These are phyloP conservation scores for Lampris incognitus DNA, from an alignment of 2,113 vertebrate genomes.

Conservation along the genomic window DNA sequence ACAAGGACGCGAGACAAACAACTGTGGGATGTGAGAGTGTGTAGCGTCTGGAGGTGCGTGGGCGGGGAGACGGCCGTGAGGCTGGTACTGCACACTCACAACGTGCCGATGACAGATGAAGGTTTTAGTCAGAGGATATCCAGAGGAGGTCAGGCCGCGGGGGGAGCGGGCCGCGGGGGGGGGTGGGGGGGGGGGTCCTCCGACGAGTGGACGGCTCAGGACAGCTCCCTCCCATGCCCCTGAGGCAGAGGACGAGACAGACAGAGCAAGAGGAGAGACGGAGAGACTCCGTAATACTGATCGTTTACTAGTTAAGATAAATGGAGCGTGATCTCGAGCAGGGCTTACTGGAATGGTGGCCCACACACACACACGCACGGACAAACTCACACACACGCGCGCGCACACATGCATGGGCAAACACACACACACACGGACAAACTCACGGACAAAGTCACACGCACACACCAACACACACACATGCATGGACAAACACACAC, in stretches of 20 bases:
- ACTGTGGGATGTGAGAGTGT: background rate
- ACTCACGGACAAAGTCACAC: background rate
- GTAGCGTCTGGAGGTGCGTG: slow-evolving; percentile 1
- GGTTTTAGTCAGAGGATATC: slow-evolving; percentile 52
- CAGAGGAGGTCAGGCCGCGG: slow-evolving; percentile 40
- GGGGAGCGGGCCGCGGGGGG: slow-evolving; percentile 22
- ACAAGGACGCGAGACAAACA: slow-evolving; percentile 4
- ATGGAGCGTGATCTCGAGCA: slow-evolving; percentile 58
- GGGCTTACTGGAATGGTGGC: slow-evolving; percentile 47
- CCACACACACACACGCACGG: slow-evolving; percentile 7
- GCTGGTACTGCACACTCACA: background rate
- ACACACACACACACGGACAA: background rate
- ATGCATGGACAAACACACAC: slow-evolving; percentile 33
- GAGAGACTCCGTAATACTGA: slow-evolving; percentile 64
- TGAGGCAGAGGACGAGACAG: slow-evolving; percentile 51
- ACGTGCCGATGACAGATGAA: slow-evolving; percentile 34
- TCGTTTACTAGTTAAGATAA: slow-evolving; percentile 69
- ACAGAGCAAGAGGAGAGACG: slow-evolving; percentile 54
- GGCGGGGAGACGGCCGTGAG: slow-evolving; percentile 23
- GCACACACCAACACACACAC: slow-evolving; percentile 33
- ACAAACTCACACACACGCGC: background rate
- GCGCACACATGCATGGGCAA: slow-evolving; percentile 1
- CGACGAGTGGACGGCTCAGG: slow-evolving; percentile 40
- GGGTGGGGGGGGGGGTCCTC: slow-evolving; percentile 46
- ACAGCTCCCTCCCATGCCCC: slow-evolving; percentile 44